Evolutionary conservation across 2,797 vertebrate species (phyloP), one percentile per base, ranked within the genome.

Genomic region (Malurus leucopterus): DNA sequence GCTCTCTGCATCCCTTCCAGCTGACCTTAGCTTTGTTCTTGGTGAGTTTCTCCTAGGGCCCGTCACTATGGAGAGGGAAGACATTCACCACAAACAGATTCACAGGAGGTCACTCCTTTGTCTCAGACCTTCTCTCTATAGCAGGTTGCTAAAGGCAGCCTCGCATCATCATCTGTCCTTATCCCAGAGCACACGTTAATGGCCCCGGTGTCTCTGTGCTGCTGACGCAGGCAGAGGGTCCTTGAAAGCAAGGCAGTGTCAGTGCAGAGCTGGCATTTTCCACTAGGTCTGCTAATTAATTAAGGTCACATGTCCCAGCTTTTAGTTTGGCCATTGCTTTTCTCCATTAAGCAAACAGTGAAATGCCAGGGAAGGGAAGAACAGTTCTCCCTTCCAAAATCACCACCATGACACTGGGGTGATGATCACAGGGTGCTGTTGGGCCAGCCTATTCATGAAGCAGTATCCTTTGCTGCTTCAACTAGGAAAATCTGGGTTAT

Each of bases 251-350:
- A 77, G 71, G 79, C 94, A 85, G 69, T 80, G 91, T 90, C 92
- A 90, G 67, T 90, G 92, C 94, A 44, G 93, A 89, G 75, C 41
- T 92, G 87, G 91, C 87, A 80, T 85, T 93, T 95, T 95, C 82
- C 72, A 16, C 79, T 87, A 62, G 65, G 32, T 79, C 84, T 74
- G 69, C 69, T 92, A 89, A 87, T 92, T 95, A 94, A 83, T 94
- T 90, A 85, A 89, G 86, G 75, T 92, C 82, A 71, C 68, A n/a
- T 87, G 47, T 62, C 50, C 50, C 49, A 58, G 64, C 78, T 80
- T 68, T 90, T 92, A 91, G 79, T 71, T 77, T 80, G 79, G 82
- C 65, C 72, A 11, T 73, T 58, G 54, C 62, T 83, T 65, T 89
- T 90, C 75, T 77, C 62, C 23, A 1, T 77, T 58, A 83, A 36